A percentile compares a stretch with the other conserved stretches of the same genome.
Conservation (phyloP, 1,140 invertebrate species). For the Cataglyphis hispanica region DNA sequence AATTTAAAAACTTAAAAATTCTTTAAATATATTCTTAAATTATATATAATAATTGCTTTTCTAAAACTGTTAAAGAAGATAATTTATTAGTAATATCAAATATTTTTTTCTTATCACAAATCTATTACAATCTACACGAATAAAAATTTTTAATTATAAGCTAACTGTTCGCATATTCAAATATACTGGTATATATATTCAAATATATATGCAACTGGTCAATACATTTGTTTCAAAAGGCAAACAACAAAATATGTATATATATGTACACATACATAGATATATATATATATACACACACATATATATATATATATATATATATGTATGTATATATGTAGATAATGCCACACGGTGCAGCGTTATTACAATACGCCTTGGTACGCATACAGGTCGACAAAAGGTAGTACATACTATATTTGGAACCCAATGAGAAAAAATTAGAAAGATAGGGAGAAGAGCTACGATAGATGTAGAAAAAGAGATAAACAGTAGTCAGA, state of each 20-base stretch:
- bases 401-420: conserved; percentile 51
- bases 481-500: conserved; percentile 36
- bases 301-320: conserved; percentile 12
- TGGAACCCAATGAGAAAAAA: conserved; percentile 63
- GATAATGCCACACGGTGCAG: conserved; percentile 76
- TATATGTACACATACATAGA: neutral
- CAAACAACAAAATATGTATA: too few species aligned
- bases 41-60: conserved; percentile 2
- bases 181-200: conserved; percentile 1
- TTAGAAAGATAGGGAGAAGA: conserved; percentile 48
- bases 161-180: neutral
- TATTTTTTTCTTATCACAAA: neutral
- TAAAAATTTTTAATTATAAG: neutral
- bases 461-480: conserved; percentile 16
- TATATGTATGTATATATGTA: conserved; percentile 60
- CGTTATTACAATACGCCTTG: conserved; percentile 68
- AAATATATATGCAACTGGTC: conserved; percentile 23
- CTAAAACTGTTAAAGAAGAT: neutral
- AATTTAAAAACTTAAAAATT: neutral
- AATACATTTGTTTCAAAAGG: too few species aligned
- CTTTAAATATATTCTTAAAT: neutral
- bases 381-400: conserved; percentile 63
- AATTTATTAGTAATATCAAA: neutral
- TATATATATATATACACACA: neutral
- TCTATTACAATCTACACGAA: neutral